Conservation (phyloP, 2,888 invertebrate species). For the Ormyrus nitidulus region DNA sequence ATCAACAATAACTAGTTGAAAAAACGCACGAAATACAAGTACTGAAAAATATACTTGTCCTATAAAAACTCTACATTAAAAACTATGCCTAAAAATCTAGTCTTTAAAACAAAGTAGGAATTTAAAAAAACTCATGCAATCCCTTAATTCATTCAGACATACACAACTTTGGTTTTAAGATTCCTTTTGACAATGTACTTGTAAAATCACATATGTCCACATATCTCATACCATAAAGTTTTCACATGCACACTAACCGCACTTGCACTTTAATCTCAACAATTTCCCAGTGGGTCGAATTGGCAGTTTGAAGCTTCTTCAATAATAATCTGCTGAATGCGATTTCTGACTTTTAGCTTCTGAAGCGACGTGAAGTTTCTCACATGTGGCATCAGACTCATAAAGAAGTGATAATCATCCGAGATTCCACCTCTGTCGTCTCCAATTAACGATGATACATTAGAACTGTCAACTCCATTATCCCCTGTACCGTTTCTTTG, state of each 20-base stretch:
- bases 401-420: conserved; percentile 58
- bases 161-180: conserved; percentile 18
- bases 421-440: conserved; percentile 53
- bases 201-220: not conserved
- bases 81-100: no score
- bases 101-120: no score
- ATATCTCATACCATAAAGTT: not conserved
- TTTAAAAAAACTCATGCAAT: no score
- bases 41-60: no score
- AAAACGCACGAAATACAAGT: no score
- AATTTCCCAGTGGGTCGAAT: conserved; percentile 55
- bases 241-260: not conserved
- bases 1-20: no score
- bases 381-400: conserved; percentile 56
- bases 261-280: conserved; percentile 23
- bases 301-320: conserved; percentile 51
- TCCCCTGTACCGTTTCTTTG: conserved; percentile 48
- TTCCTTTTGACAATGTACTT: conserved; percentile 1
- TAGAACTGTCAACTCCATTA: conserved; percentile 53
- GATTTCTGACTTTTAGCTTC: conserved; percentile 54
- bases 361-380: conserved; percentile 52
- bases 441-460: conserved; percentile 29
- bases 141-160: not conserved
- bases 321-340: conserved; percentile 57
- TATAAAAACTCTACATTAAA: no score